These are phyloP conservation scores for Periphyllus acericola DNA, from an alignment of 2,888 invertebrate genomes.

Conservation along the genomic window DNA sequence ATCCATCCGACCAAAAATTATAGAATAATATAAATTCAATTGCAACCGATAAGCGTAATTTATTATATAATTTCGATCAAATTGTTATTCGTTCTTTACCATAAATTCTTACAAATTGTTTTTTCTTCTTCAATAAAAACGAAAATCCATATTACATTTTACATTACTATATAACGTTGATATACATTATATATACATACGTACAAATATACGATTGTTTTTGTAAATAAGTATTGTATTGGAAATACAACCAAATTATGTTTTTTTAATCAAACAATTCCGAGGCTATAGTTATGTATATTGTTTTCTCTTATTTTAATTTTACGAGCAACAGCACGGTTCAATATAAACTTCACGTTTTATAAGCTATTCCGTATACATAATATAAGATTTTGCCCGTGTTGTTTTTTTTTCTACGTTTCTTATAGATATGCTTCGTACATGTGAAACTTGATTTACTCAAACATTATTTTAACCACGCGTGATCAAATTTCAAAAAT, in stretches of 20 bases:
- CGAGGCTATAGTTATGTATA: background rate
- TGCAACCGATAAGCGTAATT: background rate
- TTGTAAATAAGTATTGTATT: background rate
- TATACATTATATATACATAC: too few species aligned
- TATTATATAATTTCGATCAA: background rate
- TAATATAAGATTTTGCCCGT: background rate
- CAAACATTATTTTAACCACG: slow-evolving; percentile 10
- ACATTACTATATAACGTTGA: too few species aligned
- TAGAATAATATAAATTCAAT: background rate
- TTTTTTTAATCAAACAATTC: slow-evolving; percentile 1
- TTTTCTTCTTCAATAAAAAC: background rate
- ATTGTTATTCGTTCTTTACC: background rate
- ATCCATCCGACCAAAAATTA: background rate
- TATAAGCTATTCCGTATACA: background rate
- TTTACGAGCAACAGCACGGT: background rate
- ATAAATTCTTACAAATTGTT: background rate
- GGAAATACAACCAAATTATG: background rate
- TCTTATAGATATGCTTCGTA: background rate
- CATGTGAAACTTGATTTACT: slow-evolving; percentile 3
- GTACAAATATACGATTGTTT: background rate
- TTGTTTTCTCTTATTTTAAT: background rate
- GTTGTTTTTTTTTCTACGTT: background rate
- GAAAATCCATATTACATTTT: too few species aligned
- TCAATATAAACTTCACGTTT: background rate
- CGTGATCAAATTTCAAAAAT: slow-evolving; percentile 38